Evolutionary conservation across 2,797 vertebrate genomes (phyloP).

Genomic region (Syngnathus acus): DNA sequence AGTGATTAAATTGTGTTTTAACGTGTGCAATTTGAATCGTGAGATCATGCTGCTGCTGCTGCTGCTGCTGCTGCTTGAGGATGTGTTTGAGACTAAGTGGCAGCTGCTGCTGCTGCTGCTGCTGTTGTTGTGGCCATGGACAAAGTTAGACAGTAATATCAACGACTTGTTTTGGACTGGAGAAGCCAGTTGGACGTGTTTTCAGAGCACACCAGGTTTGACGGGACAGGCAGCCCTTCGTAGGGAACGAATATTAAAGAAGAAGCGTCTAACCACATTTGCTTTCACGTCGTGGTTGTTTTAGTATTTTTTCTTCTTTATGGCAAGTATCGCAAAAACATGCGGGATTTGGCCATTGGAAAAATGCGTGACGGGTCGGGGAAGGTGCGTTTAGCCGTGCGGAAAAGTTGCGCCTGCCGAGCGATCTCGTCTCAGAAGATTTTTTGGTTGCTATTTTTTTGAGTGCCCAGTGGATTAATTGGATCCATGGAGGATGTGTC

Average conservation of each 20-base stretch:
- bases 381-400: constrained; percentile 17
- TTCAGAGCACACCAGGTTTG: constrained; percentile 38
- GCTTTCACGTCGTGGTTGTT: constrained; percentile 10
- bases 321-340: background rate
- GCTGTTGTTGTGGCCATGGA: constrained; percentile 61
- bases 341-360: background rate
- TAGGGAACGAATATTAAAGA: constrained; percentile 29
- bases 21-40: constrained; percentile 7
- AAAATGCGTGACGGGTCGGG: background rate
- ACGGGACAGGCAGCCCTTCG: constrained; percentile 3
- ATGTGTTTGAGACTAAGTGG: constrained; percentile 14
- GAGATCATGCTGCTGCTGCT: background rate
- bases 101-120: constrained; percentile 34
- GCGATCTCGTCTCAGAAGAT: constrained; percentile 18
- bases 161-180: constrained; percentile 71
- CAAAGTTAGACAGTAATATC: constrained; percentile 63
- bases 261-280: constrained; percentile 12
- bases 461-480: constrained; percentile 38
- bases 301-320: background rate
- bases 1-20: background rate
- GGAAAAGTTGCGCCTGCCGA: constrained; percentile 46
- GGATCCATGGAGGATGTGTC: constrained; percentile 56
- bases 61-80: constrained; percentile 29
- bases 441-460: constrained; percentile 11
- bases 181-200: constrained; percentile 88